Evolutionary conservation across 2,888 invertebrate genomes (phyloP).

Genomic region (Kuschelorhynchus macadamiae): DNA sequence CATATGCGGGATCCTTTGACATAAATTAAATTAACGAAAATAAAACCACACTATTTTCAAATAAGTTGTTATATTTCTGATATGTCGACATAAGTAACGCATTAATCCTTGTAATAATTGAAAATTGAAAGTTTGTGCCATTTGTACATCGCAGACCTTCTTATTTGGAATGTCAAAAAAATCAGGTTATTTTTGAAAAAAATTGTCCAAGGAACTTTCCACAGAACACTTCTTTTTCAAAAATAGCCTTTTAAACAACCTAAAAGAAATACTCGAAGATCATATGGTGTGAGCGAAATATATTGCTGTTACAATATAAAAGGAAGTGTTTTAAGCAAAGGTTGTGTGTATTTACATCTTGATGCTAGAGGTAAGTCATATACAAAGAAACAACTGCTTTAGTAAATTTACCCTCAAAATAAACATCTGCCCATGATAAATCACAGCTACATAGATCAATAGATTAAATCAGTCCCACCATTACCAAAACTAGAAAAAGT

Average conservation of each 20-base stretch:
- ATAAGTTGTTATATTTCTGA: constrained; percentile 32
- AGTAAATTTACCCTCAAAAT: background rate
- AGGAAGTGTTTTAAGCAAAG: background rate
- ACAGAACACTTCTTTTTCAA: background rate
- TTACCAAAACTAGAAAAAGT: too few species aligned
- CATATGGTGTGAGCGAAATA: background rate
- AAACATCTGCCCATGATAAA: background rate
- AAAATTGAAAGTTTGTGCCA: constrained; percentile 27
- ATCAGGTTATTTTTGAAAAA: background rate
- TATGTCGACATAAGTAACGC: constrained; percentile 38
- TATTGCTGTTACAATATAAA: background rate
- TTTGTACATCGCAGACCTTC: constrained; percentile 2
- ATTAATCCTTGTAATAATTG: constrained; percentile 25
- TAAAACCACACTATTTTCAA: constrained; percentile 2
- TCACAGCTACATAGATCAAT: too few species aligned
- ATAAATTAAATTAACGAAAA: too few species aligned
- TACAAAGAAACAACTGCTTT: too few species aligned
- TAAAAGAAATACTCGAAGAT: background rate
- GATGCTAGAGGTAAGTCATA: too few species aligned
- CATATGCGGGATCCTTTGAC: too few species aligned
- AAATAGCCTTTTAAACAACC: background rate
- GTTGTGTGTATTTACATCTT: constrained; percentile 9
- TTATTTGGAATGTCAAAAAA: constrained; percentile 23
- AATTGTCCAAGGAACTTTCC: background rate
- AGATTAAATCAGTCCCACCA: too few species aligned